phyloP scores from a whole-genome alignment of 2,113 vertebrate genomes.

The Gymnogyps californianus region DNA sequence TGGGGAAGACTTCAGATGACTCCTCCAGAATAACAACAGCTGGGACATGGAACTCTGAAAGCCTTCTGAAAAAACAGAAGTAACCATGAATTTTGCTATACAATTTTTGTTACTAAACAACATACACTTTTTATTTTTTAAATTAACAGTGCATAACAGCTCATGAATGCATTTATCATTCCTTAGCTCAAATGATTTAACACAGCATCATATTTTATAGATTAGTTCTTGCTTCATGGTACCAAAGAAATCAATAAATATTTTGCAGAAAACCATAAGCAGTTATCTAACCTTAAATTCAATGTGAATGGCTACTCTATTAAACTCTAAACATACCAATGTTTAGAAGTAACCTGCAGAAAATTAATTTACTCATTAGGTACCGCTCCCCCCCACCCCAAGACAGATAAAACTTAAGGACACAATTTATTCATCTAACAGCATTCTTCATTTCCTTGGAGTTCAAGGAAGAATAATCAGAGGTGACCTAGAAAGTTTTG shows the following conservation, averaged over 20 bases:
- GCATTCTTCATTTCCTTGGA: not conserved
- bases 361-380: not conserved
- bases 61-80: slow-evolving; percentile 8
- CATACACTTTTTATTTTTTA: not conserved
- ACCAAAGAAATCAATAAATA: not conserved
- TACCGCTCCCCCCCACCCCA: rapidly evolving
- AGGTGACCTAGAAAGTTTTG: not conserved
- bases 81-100: not conserved
- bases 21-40: slow-evolving; percentile 77
- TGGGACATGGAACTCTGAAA: slow-evolving; percentile 67
- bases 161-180: not conserved
- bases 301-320: not conserved
- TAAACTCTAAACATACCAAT: not conserved
- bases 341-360: not conserved
- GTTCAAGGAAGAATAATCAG: not conserved
- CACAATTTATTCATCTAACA: not conserved
- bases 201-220: not conserved
- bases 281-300: not conserved
- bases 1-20: slow-evolving; percentile 7
- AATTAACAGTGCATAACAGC: not conserved
- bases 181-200: not conserved
- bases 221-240: not conserved
- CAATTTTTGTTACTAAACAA: not conserved
- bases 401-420: not conserved
- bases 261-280: not conserved